Base-by-base conservation (phyloP, 2,888 invertebrate genomes). In the Ennomos quercinarius region DNA sequence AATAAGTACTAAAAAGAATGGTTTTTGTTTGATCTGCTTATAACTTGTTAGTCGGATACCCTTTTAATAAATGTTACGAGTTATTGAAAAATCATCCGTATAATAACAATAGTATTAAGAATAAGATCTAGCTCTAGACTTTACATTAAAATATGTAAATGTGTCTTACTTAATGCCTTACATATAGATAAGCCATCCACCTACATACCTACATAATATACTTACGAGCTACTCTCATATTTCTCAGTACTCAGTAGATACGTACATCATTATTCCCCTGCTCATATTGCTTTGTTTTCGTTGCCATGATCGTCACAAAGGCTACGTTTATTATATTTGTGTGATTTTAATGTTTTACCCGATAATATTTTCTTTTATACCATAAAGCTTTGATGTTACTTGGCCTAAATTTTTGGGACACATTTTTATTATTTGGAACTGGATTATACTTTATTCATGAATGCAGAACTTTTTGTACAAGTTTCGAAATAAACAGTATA, bases 231-330 rank as follows among this genome's bases (percentile, higher is more conserved):
- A 27, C 27, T 27, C 27, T 27, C 39, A 39, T 39, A 36, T 36
- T 40, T 42, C 50, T 43, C 37, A 56, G 43, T 40, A 39, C 42
- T 6, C 27, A 27, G 37, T 34, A 37, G n/a, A 10, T 39, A 45
- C 12, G n/a, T 53, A 57, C 37, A 60, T 54, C 59, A 66, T 73
- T 76, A 73, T 65, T 60, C 57, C 65, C 64, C 58, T 65, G 51
- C 60, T 68, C 65, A 27, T 63, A 70, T 66, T 56, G 38, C 66
- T 72, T 68, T 74, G 68, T 73, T 73, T 72, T 66, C 60, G 68
- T 72, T 66, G 63, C 66, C 66, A 60, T 64, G 67, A 66, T 64
- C 60, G 62, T 67, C 57, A 67, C 67, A 76, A 72, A 75, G 67
- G 54, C 66, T 36, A 56, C 61, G 43, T 57, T 68, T 70, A 66